Evolutionary conservation across 2,113 vertebrate genomes (phyloP).

Genomic region (Callospermophilus lateralis): DNA sequence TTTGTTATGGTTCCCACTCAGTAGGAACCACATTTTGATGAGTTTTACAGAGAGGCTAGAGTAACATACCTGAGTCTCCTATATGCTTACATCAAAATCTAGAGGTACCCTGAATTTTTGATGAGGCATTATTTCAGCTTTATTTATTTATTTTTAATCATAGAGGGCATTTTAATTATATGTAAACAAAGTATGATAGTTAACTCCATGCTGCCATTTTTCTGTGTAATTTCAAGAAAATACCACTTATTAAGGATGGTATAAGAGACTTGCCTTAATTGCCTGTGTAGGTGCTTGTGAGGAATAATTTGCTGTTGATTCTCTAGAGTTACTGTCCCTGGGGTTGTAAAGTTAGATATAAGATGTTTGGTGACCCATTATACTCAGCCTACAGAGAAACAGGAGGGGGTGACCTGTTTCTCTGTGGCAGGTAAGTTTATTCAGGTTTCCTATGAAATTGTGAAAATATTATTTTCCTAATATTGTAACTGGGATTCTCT

Average conservation of each 20-base stretch:
- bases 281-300: not conserved
- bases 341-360: not conserved
- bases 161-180: not conserved
- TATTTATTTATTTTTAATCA: not conserved
- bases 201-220: not conserved
- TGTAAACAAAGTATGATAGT: not conserved
- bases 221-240: not conserved
- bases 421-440: constrained; percentile 4
- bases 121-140: not conserved
- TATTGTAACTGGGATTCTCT: not conserved
- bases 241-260: not conserved
- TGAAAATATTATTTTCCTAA: not conserved
- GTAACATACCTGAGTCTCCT: not conserved
- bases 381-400: not conserved
- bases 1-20: not conserved
- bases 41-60: not conserved
- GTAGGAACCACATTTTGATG: not conserved
- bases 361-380: accelerated
- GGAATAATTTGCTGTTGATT: not conserved
- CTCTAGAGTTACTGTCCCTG: not conserved
- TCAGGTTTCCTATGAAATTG: not conserved
- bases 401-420: not conserved
- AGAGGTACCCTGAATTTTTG: not conserved
- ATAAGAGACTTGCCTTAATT: not conserved
- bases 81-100: not conserved